Base-by-base conservation (phyloP, 2,113 vertebrate genomes). In the Myiopsitta monachus region DNA sequence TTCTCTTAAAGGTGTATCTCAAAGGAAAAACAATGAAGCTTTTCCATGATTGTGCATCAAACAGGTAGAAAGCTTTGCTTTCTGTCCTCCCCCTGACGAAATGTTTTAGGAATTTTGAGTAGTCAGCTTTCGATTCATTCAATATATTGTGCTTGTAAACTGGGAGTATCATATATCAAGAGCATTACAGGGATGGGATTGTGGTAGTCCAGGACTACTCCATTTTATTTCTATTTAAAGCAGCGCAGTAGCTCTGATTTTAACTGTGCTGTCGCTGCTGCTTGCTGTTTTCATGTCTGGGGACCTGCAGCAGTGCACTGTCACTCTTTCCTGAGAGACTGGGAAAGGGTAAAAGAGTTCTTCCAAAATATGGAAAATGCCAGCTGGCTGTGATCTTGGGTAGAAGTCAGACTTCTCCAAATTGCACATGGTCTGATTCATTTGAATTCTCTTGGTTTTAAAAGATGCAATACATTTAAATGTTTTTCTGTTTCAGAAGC, bases 401-500 rank as follows among this genome's bases (percentile, higher is more conserved):
- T 31, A 54, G 64, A 81, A 31, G 13, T 67, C 46, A 46, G 19
- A 57, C 61, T n/a, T 41, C 23, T 68, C 3, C 9, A 16, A 52
- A 26, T 16, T 70, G 9, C 18, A 44, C 61, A 46, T 44, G 27
- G 14, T 5, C 22, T 23, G 46, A 92, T 14, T 18, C 14, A 11
- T 55, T 77, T 49, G 14, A 79, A 54, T 88, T 51, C 6, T 27
- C 3, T 21, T 69, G 26, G 6, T 36, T 87, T 94, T 73, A 83
- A 92, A 86, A 33, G 8, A 11, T 1, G 4, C 2, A 2, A 15
- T 68, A 6, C 3, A 1, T 46, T 59, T n/a, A 11, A 59, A 41
- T 36, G 33, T 59, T 84, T 30, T 27, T 36, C 22, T 87, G 6
- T 31, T 79, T 51, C 46, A 43, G 26, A 89, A 33, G 9, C 6